Percentiles rank a stretch among this genome's conserved stretches.
These are phyloP conservation scores for Nibea albiflora DNA, from an alignment of 2,113 vertebrate species.

Conservation along the genomic window DNA sequence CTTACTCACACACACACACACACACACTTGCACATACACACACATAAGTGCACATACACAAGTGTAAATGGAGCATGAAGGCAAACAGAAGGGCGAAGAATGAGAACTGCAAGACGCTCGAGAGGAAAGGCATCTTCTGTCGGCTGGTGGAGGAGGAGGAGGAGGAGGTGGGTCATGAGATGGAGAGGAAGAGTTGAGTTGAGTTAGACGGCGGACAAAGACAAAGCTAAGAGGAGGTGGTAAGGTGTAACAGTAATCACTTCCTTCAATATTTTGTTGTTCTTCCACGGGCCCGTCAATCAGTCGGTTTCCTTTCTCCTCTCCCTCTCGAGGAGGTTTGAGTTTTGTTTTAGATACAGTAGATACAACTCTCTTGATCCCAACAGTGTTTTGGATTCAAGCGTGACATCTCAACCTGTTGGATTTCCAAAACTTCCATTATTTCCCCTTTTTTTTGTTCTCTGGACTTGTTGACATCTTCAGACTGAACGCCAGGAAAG, in stretches of 20 bases:
- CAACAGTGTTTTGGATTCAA: slow-evolving; percentile 4
- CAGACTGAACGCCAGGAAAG: slow-evolving; percentile 12
- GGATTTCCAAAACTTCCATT: slow-evolving; percentile 23
- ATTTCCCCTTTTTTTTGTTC: not conserved
- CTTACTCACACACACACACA: slow-evolving; percentile 4
- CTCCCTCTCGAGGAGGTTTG: not conserved
- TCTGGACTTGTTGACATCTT: slow-evolving; percentile 40
- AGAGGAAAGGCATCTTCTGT: slow-evolving; percentile 44
- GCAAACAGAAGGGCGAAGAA: slow-evolving; percentile 59
- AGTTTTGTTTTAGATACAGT: not conserved
- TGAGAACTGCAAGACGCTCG: slow-evolving; percentile 55
- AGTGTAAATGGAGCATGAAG: slow-evolving; percentile 72
- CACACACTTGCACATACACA: slow-evolving; percentile 21
- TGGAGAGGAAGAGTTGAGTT: not conserved
- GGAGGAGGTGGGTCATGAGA: not conserved
- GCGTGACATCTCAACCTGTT: slow-evolving; percentile 24
- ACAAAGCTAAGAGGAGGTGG: not conserved
- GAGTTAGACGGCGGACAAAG: not conserved
- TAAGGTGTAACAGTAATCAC: too few species aligned
- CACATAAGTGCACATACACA: slow-evolving; percentile 40
- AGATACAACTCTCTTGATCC: not conserved
- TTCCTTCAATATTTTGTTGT: not conserved
- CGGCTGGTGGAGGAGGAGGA: slow-evolving; percentile 16
- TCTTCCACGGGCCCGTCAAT: not conserved
- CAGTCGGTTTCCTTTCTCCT: not conserved